These are phyloP conservation scores for Drosophila nasuta DNA, from an alignment of 1,140 invertebrate genomes.

Conservation along the genomic window DNA sequence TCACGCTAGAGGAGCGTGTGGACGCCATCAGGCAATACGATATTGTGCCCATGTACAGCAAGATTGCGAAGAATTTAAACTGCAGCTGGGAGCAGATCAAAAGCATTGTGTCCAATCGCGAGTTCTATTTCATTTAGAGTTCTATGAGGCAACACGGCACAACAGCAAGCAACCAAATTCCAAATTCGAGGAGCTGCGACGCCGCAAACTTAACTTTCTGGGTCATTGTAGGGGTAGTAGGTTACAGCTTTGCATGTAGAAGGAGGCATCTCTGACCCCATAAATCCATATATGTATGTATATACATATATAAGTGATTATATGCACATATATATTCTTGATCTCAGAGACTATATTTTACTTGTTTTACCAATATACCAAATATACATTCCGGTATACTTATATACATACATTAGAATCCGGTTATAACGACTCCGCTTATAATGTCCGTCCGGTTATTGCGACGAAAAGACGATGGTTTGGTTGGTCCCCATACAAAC, in stretches of 20 bases:
- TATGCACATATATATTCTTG: too few relatives aligned
- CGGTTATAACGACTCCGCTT: too few relatives aligned
- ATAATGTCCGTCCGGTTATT: too few relatives aligned
- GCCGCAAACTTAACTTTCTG: slow-evolving; percentile 70
- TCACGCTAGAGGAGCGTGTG: slow-evolving; percentile 77
- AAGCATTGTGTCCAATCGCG: slow-evolving; percentile 73
- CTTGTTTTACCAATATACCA: slow-evolving; percentile 40
- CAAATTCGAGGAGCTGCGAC: slow-evolving; percentile 58
- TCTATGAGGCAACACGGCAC: slow-evolving; percentile 63
- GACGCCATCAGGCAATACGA: slow-evolving; percentile 74
- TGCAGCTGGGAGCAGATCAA: slow-evolving; percentile 84
- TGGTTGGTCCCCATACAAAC: too few relatives aligned
- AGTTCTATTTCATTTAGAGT: slow-evolving; percentile 67
- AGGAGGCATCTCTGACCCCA: slow-evolving; percentile 37
- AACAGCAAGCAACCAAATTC: slow-evolving; percentile 42
- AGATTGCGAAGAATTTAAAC: slow-evolving; percentile 78
- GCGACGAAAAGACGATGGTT: too few relatives aligned
- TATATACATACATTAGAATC: too few relatives aligned
- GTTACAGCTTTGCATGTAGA: slow-evolving; percentile 69
- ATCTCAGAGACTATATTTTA: slow-evolving; percentile 40
- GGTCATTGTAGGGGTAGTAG: slow-evolving; percentile 39
- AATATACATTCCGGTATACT: too few relatives aligned
- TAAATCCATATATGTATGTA: too few relatives aligned
- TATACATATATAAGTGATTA: too few relatives aligned
- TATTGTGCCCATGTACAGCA: slow-evolving; percentile 75